Evolutionary conservation across 2,888 invertebrate genomes (phyloP).

Genomic region (Lithophane socia): DNA sequence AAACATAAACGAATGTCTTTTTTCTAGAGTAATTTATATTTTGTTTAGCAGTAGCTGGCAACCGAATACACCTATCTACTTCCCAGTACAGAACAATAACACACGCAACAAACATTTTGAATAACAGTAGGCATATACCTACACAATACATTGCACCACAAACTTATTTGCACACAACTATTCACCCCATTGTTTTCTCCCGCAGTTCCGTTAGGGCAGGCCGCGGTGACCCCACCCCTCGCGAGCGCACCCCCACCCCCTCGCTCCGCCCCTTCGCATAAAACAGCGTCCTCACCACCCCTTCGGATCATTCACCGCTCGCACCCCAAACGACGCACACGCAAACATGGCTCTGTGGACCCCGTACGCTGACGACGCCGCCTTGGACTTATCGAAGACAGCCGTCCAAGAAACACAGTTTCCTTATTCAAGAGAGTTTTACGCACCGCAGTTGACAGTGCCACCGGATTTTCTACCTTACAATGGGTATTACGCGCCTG

Average conservation of each 20-base stretch:
- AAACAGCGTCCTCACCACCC: conserved; percentile 65
- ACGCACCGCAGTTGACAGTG: conserved; percentile 30
- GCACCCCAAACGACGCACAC: conserved; percentile 55
- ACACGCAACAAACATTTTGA: conserved; percentile 7
- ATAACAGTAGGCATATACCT: conserved; percentile 28
- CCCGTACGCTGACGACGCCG: conserved; percentile 80
- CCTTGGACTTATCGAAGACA: conserved; percentile 77
- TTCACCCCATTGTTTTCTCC: conserved; percentile 60
- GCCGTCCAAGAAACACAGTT: conserved; percentile 54
- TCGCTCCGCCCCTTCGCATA: conserved; percentile 61
- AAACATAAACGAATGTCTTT: not conserved
- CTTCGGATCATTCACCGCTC: conserved; percentile 60
- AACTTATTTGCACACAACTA: conserved; percentile 38
- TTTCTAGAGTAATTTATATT: not conserved
- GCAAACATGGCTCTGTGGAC: conserved; percentile 82
- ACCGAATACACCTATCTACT: not conserved
- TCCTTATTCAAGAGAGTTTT: conserved; percentile 20
- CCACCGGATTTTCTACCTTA: conserved; percentile 38
- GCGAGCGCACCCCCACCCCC: not conserved
- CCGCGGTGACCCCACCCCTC: conserved; percentile 52
- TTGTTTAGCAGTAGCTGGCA: not conserved
- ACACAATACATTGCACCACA: conserved; percentile 27
- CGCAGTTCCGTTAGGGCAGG: conserved; percentile 56
- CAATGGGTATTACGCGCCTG: conserved; percentile 58
- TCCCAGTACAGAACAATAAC: not conserved